Conservation (phyloP, 2,888 invertebrate species). For the Pachliopta kotzebuea region DNA sequence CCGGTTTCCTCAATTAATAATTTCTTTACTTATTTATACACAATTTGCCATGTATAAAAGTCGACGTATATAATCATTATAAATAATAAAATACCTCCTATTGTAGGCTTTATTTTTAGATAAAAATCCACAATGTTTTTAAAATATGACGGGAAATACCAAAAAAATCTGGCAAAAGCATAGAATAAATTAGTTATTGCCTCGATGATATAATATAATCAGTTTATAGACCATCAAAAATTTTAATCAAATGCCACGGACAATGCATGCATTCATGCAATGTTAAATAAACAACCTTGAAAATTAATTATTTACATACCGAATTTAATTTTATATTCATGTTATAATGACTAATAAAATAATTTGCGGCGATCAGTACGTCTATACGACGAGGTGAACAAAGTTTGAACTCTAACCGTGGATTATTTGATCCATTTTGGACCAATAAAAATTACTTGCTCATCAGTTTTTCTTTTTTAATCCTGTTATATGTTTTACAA, state of each 20-base stretch:
- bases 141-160: not conserved
- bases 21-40: too few relatives aligned
- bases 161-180: not conserved
- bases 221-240: not conserved
- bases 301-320: not conserved
- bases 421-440: too few relatives aligned
- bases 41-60: too few relatives aligned
- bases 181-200: not conserved
- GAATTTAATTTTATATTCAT: not conserved
- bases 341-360: not conserved
- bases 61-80: too few relatives aligned
- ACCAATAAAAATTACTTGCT: too few relatives aligned
- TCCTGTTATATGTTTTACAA: too few relatives aligned
- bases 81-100: too few relatives aligned
- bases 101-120: too few relatives aligned
- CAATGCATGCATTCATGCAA: not conserved
- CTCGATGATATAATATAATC: not conserved
- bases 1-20: too few relatives aligned
- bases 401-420: not conserved
- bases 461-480: too few relatives aligned
- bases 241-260: slow-evolving; percentile 2
- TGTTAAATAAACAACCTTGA: not conserved
- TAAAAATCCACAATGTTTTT: not conserved
- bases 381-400: not conserved
- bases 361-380: not conserved